These are phyloP conservation scores for Monodelphis domestica DNA, from an alignment of 2,797 vertebrate genomes.

Conservation along the genomic window DNA sequence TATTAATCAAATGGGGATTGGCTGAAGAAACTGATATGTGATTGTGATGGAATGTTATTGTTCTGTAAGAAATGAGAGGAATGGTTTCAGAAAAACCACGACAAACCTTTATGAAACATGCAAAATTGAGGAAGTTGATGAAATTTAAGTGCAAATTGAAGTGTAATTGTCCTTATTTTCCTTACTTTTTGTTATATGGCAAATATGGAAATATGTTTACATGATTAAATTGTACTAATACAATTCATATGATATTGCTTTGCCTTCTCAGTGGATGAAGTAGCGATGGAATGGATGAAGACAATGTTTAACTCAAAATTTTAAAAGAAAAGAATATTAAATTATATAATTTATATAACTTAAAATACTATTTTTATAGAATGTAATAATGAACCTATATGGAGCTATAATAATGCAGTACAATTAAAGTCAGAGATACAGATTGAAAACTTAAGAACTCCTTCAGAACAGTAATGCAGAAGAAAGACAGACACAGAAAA, in stretches of 20 bases:
- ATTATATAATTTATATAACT: too few species aligned
- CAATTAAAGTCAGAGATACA: not conserved
- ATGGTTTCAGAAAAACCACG: not conserved
- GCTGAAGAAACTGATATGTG: not conserved
- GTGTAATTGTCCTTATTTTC: not conserved
- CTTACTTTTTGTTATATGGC: not conserved
- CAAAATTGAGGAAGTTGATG: too few species aligned
- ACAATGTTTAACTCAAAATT: not conserved
- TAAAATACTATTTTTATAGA: not conserved
- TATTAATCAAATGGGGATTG: not conserved
- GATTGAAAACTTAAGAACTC: constrained; percentile 38
- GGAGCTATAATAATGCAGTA: not conserved
- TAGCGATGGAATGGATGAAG: not conserved
- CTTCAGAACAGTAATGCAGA: constrained; percentile 41
- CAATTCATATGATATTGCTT: not conserved
- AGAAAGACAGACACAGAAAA: constrained; percentile 10
- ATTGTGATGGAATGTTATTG: not conserved
- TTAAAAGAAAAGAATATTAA: not conserved
- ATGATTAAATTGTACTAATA: not conserved
- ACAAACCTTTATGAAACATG: not conserved
- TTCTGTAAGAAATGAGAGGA: not conserved
- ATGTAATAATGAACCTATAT: not conserved
- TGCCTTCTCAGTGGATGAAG: not conserved
- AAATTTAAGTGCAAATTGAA: not conserved
- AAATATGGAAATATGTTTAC: not conserved